phyloP scores from a whole-genome alignment of 2,888 invertebrate species.

The Xanthia togata region DNA sequence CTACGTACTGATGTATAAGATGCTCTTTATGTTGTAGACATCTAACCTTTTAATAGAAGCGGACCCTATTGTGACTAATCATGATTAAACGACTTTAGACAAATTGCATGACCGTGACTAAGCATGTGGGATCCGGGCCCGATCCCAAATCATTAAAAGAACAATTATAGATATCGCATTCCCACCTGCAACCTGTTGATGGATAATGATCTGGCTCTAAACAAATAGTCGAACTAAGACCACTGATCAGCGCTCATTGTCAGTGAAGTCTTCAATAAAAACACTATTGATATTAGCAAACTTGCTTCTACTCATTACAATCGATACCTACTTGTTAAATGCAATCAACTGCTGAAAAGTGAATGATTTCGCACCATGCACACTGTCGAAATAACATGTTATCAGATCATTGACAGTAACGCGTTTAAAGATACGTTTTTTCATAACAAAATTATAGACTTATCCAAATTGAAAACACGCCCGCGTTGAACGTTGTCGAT shows the following conservation, averaged over 20 bases:
- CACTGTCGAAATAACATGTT: constrained; percentile 56
- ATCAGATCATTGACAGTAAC: constrained; percentile 62
- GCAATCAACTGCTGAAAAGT: constrained; percentile 44
- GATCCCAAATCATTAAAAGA: constrained; percentile 90
- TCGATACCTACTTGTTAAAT: constrained; percentile 44
- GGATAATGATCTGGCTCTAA: constrained; percentile 88
- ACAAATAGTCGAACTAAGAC: constrained; percentile 84
- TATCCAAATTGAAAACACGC: constrained; percentile 74
- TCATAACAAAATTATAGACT: constrained; percentile 68
- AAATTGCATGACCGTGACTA: constrained; percentile 91
- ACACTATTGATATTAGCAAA: constrained; percentile 69
- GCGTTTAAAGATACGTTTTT: constrained; percentile 56
- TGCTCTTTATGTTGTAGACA: constrained; percentile 82
- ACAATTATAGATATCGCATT: constrained; percentile 90
- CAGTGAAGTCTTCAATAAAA: constrained; percentile 67
- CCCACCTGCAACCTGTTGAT: constrained; percentile 89
- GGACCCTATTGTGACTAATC: constrained; percentile 90
- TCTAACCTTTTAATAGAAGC: constrained; percentile 87
- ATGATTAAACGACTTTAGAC: constrained; percentile 90
- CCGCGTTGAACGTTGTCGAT: constrained; percentile 74
- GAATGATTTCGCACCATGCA: constrained; percentile 47
- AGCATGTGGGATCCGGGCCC: constrained; percentile 85
- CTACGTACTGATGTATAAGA: constrained; percentile 71
- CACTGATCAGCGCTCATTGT: constrained; percentile 74
- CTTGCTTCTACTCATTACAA: constrained; percentile 35